phyloP scores from a whole-genome alignment of 2,888 invertebrate species.

The Laothoe populi region DNA sequence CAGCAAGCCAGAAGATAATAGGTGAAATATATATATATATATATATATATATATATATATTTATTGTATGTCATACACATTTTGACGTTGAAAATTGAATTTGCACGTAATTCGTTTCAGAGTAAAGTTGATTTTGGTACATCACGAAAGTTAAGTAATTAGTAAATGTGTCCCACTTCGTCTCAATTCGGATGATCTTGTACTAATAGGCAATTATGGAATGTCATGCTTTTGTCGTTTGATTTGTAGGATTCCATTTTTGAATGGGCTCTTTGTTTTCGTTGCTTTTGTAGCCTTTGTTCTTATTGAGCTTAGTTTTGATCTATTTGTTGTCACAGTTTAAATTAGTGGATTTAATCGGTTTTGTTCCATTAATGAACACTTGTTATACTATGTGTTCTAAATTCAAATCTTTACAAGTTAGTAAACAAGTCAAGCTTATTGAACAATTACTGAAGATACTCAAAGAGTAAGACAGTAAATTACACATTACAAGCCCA shows the following conservation, averaged over 20 bases:
- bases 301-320: not conserved
- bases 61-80: conserved; percentile 23
- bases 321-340: conserved; percentile 2
- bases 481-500: conserved; percentile 1
- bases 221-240: conserved; percentile 29
- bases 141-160: conserved; percentile 7
- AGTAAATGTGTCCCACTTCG: conserved; percentile 31
- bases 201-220: conserved; percentile 35
- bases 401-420: too few relatives aligned
- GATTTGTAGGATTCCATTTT: conserved; percentile 22
- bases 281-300: conserved; percentile 5
- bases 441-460: too few relatives aligned
- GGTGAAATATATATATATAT: too few relatives aligned
- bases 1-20: conserved; percentile 23
- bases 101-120: not conserved
- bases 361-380: too few relatives aligned
- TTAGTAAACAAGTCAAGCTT: too few relatives aligned
- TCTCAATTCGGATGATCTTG: conserved; percentile 26
- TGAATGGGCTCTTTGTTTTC: conserved; percentile 20
- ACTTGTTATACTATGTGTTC: too few relatives aligned
- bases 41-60: too few relatives aligned
- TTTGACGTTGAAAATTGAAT: conserved; percentile 12
- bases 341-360: not conserved
- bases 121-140: conserved; percentile 26
- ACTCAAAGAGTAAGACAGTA: not conserved